These are phyloP conservation scores for Chelonoidis abingdonii DNA, from an alignment of 2,113 vertebrate genomes.

Conservation along the genomic window DNA sequence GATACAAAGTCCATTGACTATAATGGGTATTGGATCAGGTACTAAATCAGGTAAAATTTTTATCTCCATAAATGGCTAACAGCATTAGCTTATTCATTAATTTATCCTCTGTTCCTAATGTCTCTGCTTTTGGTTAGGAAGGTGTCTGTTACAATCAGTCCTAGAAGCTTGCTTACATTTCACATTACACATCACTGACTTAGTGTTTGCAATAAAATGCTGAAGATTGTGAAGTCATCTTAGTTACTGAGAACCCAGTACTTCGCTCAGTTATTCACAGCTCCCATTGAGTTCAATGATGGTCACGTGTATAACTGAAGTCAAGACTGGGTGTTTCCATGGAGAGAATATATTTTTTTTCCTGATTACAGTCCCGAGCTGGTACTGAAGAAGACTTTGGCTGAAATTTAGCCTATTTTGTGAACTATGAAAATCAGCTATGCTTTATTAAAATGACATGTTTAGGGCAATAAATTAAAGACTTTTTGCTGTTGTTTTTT, in stretches of 20 bases:
- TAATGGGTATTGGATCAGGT: too few relatives aligned
- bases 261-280: neutral
- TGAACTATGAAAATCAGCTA: neutral
- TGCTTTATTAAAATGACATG: neutral
- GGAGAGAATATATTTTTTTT: neutral
- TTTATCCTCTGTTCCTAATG: too few relatives aligned
- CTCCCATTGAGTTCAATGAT: rapidly evolving
- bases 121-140: neutral
- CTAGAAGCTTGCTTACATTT: neutral
- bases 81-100: neutral
- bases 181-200: neutral
- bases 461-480: neutral
- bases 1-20: too few relatives aligned
- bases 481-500: neutral
- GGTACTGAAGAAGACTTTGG: neutral
- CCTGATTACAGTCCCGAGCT: neutral
- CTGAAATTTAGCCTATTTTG: neutral
- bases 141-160: neutral
- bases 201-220: neutral
- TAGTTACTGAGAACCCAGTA: neutral
- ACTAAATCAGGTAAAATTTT: too few relatives aligned
- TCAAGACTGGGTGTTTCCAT: neutral
- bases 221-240: neutral
- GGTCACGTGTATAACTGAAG: neutral
- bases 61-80: neutral